phyloP scores from a whole-genome alignment of 1,140 invertebrate genomes.

The Cydia strobilella region DNA sequence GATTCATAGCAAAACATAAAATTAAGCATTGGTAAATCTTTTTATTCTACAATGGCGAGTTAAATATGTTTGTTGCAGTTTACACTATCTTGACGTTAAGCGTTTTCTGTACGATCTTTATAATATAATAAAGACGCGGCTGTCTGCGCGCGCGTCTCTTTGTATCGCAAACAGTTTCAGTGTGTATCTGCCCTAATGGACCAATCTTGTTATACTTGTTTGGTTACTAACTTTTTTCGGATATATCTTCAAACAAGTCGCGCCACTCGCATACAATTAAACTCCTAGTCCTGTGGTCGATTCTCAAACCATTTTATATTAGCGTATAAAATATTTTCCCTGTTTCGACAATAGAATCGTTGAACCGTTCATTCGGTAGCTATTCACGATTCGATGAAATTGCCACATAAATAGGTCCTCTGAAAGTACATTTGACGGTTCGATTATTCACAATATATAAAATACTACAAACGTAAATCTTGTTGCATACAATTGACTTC shows the following conservation, averaged over 20 bases:
- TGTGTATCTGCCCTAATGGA: not conserved
- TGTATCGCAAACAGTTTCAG: not conserved
- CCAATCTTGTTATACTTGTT: slow-evolving; percentile 9
- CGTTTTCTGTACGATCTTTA: no score
- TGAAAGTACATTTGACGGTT: slow-evolving; percentile 8
- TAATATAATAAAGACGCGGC: no score
- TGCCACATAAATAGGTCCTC: slow-evolving; percentile 5
- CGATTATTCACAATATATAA: not conserved
- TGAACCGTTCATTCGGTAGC: not conserved
- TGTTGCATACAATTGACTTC: not conserved
- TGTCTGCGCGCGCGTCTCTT: no score
- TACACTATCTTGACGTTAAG: no score
- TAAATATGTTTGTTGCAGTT: no score
- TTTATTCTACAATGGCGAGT: no score
- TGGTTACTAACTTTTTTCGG: slow-evolving; percentile 22
- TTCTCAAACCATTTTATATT: slow-evolving; percentile 25
- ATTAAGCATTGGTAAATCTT: no score
- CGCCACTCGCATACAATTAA: not conserved
- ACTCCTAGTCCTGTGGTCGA: not conserved
- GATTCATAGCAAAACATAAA: no score
- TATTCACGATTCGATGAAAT: slow-evolving; percentile 23
- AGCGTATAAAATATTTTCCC: slow-evolving; percentile 21
- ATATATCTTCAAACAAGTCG: slow-evolving; percentile 26
- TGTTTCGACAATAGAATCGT: slow-evolving; percentile 17
- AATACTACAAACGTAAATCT: slow-evolving; percentile 3